Conservation (phyloP, 2,888 invertebrate species). For the Antheraea assamensis region DNA sequence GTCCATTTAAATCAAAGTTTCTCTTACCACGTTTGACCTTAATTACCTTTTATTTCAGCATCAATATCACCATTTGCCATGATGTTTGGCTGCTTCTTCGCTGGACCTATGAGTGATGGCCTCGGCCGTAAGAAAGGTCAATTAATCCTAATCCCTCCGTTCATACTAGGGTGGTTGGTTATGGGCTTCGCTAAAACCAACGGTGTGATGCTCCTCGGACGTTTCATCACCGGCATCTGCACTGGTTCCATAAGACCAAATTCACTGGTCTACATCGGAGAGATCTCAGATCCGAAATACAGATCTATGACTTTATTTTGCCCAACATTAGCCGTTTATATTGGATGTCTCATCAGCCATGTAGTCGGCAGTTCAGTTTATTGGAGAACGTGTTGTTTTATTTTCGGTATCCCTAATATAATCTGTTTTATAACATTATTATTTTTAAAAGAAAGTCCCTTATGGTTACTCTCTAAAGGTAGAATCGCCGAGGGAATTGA, state of each 20-base stretch:
- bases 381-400: constrained; percentile 48
- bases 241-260: constrained; percentile 46
- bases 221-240: constrained; percentile 46
- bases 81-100: constrained; percentile 49
- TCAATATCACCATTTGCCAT: constrained; percentile 49
- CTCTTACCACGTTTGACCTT: background rate
- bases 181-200: constrained; percentile 41
- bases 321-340: constrained; percentile 40
- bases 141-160: constrained; percentile 33
- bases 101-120: constrained; percentile 51
- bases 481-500: constrained; percentile 45
- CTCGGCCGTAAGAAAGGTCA: constrained; percentile 52
- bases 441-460: constrained; percentile 55
- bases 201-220: constrained; percentile 40
- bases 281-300: constrained; percentile 55
- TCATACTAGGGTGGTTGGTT: constrained; percentile 37
- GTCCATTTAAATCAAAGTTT: background rate
- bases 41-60: constrained; percentile 43
- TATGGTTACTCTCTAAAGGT: constrained; percentile 57
- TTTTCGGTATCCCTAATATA: constrained; percentile 46
- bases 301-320: constrained; percentile 46
- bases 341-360: constrained; percentile 50
- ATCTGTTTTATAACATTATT: constrained; percentile 39
- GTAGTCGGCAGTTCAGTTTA: constrained; percentile 42
- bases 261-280: constrained; percentile 52